phyloP scores from a whole-genome alignment of 2,113 vertebrate genomes.

The Furnarius figulus region DNA sequence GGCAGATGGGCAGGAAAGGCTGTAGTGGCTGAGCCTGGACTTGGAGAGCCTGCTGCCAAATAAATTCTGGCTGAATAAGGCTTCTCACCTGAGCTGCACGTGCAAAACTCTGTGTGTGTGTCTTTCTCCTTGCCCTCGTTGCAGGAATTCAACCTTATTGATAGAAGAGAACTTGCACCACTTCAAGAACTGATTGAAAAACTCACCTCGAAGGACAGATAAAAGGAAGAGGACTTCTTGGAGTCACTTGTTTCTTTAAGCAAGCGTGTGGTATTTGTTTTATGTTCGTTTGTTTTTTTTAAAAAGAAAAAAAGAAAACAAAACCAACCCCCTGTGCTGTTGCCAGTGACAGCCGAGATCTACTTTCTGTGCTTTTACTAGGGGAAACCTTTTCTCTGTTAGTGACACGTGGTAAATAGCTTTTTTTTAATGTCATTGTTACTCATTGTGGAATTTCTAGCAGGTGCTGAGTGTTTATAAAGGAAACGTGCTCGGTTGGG shows the following conservation, averaged over 20 bases:
- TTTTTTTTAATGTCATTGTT: background rate
- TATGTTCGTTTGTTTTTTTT: background rate
- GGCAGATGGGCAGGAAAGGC: background rate
- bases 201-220: conserved; percentile 90
- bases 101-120: background rate
- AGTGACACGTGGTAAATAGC: conserved; percentile 59
- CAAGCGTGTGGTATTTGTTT: conserved; percentile 58
- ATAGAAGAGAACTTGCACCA: conserved; percentile 86
- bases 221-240: conserved; percentile 61
- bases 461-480: conserved; percentile 57
- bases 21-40: background rate
- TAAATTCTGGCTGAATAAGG: background rate
- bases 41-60: background rate
- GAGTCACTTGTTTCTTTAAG: conserved; percentile 62
- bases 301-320: conserved; percentile 6
- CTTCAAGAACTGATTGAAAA: conserved; percentile 91
- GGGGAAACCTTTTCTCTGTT: conserved; percentile 66
- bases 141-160: conserved; percentile 90
- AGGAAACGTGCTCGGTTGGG: conserved; percentile 43
- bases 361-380: conserved; percentile 71
- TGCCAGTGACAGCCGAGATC: conserved; percentile 66
- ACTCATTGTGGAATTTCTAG: conserved; percentile 61
- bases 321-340: conserved; percentile 27
- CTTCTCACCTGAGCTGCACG: background rate
- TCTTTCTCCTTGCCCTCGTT: background rate